These are phyloP conservation scores for Leuciscus idus DNA, from an alignment of 2,113 vertebrate species.

Conservation along the genomic window DNA sequence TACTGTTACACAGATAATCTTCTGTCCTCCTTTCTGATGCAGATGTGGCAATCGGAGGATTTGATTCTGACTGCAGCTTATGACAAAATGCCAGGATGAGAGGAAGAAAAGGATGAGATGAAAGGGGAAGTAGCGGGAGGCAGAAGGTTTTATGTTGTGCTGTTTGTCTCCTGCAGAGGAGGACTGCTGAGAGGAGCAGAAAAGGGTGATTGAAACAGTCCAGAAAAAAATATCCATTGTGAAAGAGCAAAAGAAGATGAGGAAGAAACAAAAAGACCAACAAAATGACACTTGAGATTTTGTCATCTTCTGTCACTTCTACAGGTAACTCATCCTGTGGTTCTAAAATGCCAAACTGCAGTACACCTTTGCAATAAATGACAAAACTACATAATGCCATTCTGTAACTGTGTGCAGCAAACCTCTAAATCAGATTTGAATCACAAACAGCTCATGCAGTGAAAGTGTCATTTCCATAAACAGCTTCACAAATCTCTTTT, in stretches of 20 bases:
- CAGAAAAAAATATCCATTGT: neutral
- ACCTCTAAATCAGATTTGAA: constrained; percentile 18
- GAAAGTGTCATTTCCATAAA: constrained; percentile 3
- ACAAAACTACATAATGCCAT: neutral
- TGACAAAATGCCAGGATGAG: constrained; percentile 31
- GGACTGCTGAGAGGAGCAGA: constrained; percentile 22
- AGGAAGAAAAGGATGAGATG: constrained; percentile 16
- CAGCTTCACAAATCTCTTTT: neutral
- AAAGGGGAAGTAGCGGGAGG: constrained; percentile 1
- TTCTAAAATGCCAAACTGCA: neutral
- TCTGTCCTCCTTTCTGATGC: constrained; percentile 26
- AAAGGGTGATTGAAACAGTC: constrained; percentile 6
- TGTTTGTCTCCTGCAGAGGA: constrained; percentile 27
- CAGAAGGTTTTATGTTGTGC: constrained; percentile 19
- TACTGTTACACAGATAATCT: constrained; percentile 12
- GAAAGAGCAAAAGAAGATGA: neutral
- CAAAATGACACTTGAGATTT: neutral
- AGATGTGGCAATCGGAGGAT: constrained; percentile 24
- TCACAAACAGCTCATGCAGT: neutral
- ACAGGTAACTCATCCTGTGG: neutral
- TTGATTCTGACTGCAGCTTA: constrained; percentile 11
- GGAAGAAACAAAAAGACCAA: neutral
- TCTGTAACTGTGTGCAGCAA: constrained; percentile 8
- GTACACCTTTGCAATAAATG: constrained; percentile 8
- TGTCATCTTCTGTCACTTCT: constrained; percentile 3